Base-by-base conservation (phyloP, 2,888 invertebrate species). In the Thymelicus lineola region DNA sequence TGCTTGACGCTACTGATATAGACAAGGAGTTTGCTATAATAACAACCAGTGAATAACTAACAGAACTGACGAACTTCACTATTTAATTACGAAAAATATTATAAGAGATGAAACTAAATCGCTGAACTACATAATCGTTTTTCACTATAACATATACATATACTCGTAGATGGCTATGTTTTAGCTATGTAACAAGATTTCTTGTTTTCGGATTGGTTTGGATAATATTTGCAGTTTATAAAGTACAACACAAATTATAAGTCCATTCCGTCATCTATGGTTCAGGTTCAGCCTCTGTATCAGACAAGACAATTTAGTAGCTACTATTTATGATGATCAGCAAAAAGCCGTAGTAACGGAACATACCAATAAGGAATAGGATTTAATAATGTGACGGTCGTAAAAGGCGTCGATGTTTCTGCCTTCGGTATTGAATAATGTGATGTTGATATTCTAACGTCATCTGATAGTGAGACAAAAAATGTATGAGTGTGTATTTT, bases 351-450 rank as follows among this genome's bases (percentile, higher is more conserved):
- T 80, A 75, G 79, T 90, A 91, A 89, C 91, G 91, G 90, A 80
- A 75, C 80, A 73, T 75, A 82, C 90, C 83, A 82, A 88, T 90
- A 91, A 85, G 87, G 91, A n/a, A n/a, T 79, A 77, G 83, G 89
- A 87, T 89, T 91, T 90, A 91, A 92, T 90, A 89, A 88, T 84
- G 83, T 77, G 79, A 75, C 64, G 69, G 53, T 87, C 87, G 80
- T 88, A 88, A 85, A 90, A 81, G 90, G 91, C 72, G 63, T 72
- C 66, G 64, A 60, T 72, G 68, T 57, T 50, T 61, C 63, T 69
- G 62, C 17, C 38, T 45, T 38, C 55, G 59, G 20, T 46, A 66
- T 48, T 61, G 17, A n/a, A 64, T 59, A 63, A 60, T 71, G 59
- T 79, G 79, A 82, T 80, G 82, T 82, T 79, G 80, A 84, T 78